These are phyloP conservation scores for Chloebia gouldiae DNA, from an alignment of 2,113 vertebrate genomes.

Conservation along the genomic window DNA sequence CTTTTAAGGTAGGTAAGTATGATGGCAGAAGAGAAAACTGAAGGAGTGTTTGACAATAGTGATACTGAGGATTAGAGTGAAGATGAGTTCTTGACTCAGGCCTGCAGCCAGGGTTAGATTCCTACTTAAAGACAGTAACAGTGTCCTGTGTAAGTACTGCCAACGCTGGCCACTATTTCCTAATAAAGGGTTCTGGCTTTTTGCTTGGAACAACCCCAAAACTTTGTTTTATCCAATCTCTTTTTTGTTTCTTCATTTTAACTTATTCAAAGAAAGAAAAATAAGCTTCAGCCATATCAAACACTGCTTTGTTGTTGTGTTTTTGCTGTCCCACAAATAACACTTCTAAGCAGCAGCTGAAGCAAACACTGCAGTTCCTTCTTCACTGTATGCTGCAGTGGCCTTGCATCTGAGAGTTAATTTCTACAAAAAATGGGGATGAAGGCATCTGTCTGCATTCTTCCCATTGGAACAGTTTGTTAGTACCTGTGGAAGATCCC, in stretches of 20 bases:
- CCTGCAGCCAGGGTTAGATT: not conserved
- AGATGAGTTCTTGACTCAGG: not conserved
- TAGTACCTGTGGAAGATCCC: not conserved
- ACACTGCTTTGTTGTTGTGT: not conserved
- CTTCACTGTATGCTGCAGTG: not conserved
- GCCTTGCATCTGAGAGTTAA: not conserved
- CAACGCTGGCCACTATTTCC: not conserved
- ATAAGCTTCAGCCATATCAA: not conserved
- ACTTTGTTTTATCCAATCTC: not conserved
- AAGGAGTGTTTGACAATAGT: not conserved
- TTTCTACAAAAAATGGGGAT: fast-evolving
- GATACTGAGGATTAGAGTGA: not conserved
- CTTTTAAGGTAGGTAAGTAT: not conserved
- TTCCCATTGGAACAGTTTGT: not conserved
- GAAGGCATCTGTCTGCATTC: not conserved
- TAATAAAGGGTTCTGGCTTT: not conserved
- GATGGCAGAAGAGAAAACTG: not conserved
- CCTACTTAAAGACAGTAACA: not conserved
- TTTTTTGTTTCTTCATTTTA: not conserved
- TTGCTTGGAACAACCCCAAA: not conserved
- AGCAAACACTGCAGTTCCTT: not conserved
- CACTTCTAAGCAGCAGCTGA: not conserved
- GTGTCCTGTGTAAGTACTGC: not conserved
- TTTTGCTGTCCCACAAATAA: not conserved
- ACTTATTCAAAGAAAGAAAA: not conserved